Evolutionary conservation across 1,140 invertebrate species (phyloP).

Genomic region (Drosophila biarmipes): DNA sequence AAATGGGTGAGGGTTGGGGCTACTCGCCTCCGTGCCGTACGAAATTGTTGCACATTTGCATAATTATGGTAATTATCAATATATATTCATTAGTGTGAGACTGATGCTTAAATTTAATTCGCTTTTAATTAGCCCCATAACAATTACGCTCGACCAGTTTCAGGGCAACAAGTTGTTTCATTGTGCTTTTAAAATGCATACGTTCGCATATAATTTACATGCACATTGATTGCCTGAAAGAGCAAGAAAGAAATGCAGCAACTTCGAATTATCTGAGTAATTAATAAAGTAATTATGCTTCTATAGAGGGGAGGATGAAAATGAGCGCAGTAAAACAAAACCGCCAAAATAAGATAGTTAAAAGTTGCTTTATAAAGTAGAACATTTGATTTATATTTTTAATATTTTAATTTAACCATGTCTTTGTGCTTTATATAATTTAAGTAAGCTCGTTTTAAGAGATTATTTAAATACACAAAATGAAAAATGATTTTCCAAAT

Average conservation of each 20-base stretch:
- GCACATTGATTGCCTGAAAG: not conserved
- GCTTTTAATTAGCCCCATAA: conserved; percentile 71
- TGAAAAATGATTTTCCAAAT: conserved; percentile 31
- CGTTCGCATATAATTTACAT: conserved; percentile 6
- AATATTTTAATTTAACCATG: no score
- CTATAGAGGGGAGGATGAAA: not conserved
- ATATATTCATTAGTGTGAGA: conserved; percentile 76
- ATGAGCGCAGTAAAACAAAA: no score
- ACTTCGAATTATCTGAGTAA: not conserved
- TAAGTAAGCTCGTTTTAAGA: not conserved
- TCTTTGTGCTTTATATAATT: no score
- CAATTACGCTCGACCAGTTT: conserved; percentile 73
- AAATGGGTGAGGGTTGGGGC: conserved; percentile 7
- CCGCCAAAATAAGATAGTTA: no score
- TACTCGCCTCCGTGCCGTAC: conserved; percentile 35
- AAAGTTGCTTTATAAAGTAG: no score
- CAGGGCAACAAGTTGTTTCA: conserved; percentile 48
- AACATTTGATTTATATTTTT: no score
- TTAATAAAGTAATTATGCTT: not conserved
- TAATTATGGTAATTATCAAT: conserved; percentile 80
- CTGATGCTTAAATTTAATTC: conserved; percentile 72
- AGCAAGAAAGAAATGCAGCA: not conserved
- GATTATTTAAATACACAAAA: not conserved
- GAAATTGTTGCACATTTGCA: conserved; percentile 75
- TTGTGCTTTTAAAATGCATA: conserved; percentile 28